These are phyloP conservation scores for Conus canariensis DNA, from an alignment of 2,888 invertebrate species.

Conservation along the genomic window DNA sequence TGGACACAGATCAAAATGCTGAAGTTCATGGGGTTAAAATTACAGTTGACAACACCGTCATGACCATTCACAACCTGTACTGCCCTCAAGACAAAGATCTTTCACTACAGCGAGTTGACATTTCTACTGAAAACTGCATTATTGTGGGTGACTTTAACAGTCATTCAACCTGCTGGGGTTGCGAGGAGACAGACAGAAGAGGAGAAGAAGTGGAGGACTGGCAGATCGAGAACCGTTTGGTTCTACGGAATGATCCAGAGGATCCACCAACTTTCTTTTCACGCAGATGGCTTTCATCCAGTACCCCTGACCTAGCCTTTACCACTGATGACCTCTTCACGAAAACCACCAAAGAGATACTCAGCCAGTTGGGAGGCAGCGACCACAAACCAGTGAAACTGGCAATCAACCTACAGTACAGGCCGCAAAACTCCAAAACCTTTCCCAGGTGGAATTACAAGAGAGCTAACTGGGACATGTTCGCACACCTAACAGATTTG, in stretches of 20 bases:
- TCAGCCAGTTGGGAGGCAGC: constrained; percentile 34
- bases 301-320: not conserved
- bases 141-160: not conserved
- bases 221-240: not conserved
- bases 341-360: constrained; percentile 24
- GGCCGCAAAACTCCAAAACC: not conserved
- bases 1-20: too few relatives aligned
- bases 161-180: not conserved
- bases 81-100: not conserved
- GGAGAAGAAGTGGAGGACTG: not conserved
- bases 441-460: constrained; percentile 36
- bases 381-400: constrained; percentile 31
- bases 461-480: constrained; percentile 25
- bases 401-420: not conserved
- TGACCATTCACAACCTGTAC: not conserved
- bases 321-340: not conserved
- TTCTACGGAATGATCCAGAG: not conserved
- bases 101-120: too few relatives aligned
- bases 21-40: too few relatives aligned
- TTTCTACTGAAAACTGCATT: not conserved
- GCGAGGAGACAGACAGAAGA: not conserved
- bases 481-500: not conserved
- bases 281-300: not conserved
- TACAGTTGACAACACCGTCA: too few relatives aligned
- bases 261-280: not conserved